Base-by-base conservation (phyloP, 2,797 vertebrate genomes). In the Ciconia nigra region DNA sequence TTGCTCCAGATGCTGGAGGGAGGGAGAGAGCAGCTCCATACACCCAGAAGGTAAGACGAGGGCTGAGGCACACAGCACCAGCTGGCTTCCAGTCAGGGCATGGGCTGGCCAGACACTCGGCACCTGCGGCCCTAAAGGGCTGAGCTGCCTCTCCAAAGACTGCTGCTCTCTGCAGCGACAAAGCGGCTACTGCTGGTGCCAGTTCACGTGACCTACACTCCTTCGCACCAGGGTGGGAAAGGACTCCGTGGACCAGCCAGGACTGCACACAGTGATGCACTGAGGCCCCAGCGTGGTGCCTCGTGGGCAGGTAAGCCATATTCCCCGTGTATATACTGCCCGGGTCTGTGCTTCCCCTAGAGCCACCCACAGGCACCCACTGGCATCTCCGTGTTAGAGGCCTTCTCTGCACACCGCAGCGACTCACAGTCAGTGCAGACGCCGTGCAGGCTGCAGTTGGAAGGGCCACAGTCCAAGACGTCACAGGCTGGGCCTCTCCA, bases 341-440 rank as follows among this genome's bases (percentile, higher is more conserved):
- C 20, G 1, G 29, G 15, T 8, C 49, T 1, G 1, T 4, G 41
- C 29, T 15, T 19, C 25, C 41, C 66, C 52, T 10, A 11, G n/a
- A 15, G 59, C 59, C 5, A 13, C 39, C 16, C 66, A 12, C 1
- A 1, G 29, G 46, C 52, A 25, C 22, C 41, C 46, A 14, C 54
- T 15, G 18, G 20, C 19, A 31, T 9, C 35, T 16, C 54, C 3
- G 1, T 3, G 28, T 7, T 13, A 9, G 17, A 4, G 6, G 31
- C 19, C 33, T 11, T 5, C 35, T 31, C 8, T 4, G 19, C 3
- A 1, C 28, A 2, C 8, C 7, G 0, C 57, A 3, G 54, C 1
- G 4, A 96, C 99, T 98, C 84, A 99, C 99, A 13, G 35, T 96
- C 93, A 0, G 98, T 98, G 97, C 99, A 99, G 73, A 98, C 25